Evolutionary conservation across 23 tunicate genomes (phyloP), one percentile per base, ranked within the genome.

Genomic region (Corella eumyota): DNA sequence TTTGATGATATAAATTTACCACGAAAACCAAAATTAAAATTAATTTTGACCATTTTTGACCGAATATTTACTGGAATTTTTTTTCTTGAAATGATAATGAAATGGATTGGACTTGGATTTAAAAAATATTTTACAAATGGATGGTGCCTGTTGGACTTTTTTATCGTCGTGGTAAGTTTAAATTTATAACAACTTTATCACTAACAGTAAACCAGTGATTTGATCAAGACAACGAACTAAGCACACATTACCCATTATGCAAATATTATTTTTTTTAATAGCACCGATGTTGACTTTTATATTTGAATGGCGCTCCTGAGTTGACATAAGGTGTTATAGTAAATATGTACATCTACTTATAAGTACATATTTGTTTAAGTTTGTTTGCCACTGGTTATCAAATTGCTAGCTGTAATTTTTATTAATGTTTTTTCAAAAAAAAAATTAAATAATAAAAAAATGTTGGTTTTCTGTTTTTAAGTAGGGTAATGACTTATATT

Each of bases 21-120:
- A 0, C 25, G 56, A 36, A 75, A 64, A 36, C 69, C 68, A 9
- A 56, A 32, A 58, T 51, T 84, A 32, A 69, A 69, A 34, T 30
- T 13, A 20, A 25, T 84, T 62, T 64, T 84, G 25, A 45, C 38
- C 34, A 36, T 84, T 13, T 69, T 70, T 34, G 94, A 84, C 51
- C 67, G 73, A 56, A 49, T 84, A 21, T 84, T 84, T 34, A 84
- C 82, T 3, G 73, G 61, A 25, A 57, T 84, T 3, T 84, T 84
- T 74, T 23, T 84, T 7, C 33, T 73, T 69, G 94, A 84, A 64
- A 84, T 84, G 94, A 56, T 84, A 17, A 84, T 84, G 94, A 84
- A 84, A 57, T 84, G 83, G 83, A 56, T 75, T 20, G 94, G 94
- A 6, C 69, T 75, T 23, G 94, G 94, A 36, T 58, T 84, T 25